Evolutionary conservation across 2,113 vertebrate species (phyloP), one percentile per base, ranked within the genome.

Genomic region (Heterochromis multidens): DNA sequence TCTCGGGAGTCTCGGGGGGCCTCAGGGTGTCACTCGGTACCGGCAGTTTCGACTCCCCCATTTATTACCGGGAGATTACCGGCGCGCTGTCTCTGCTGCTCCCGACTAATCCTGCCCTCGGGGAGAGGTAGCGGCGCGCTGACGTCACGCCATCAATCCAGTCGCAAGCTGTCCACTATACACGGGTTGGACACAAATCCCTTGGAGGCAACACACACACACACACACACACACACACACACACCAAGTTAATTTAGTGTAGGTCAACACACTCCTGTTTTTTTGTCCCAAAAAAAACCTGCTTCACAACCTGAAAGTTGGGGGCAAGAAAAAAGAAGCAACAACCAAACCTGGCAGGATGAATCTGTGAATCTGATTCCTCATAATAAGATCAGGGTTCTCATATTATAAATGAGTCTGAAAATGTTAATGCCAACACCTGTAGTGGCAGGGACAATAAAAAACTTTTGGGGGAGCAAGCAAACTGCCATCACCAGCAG

Each of bases 71-170:
- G 62, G 86, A 97, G 95, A 96, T 95, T 95, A 96, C 95, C 85
- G 91, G 92, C 92, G 91, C 93, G 90, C 88, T 89, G 92, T 92
- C 92, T 92, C 93, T 92, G 82, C 86, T 77, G 87, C 93, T 93
- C n/a, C 89, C 92, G 95, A 95, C 94, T 95, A 96, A 95, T 94
- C 90, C 91, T 86, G 90, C 91, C 92, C 90, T 94, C 87, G 7
- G 77, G 81, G 93, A 93, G 94, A 97, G 95, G 95, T 95, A 92
- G 88, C 87, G 87, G 87, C 85, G 81, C 67, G 79, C 91, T 96
- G 94, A 97, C 88, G 89, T 96, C 93, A 95, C 94, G 61, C 89
- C 80, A 93, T 94, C 94, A 92, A 92, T 95, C 87, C 88, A 86
- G 85, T 87, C 77, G 80, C 90, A 92, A 79, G 88, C 94, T 94